phyloP scores from a whole-genome alignment of 2,797 vertebrate species.

The Propithecus deckenii region DNA sequence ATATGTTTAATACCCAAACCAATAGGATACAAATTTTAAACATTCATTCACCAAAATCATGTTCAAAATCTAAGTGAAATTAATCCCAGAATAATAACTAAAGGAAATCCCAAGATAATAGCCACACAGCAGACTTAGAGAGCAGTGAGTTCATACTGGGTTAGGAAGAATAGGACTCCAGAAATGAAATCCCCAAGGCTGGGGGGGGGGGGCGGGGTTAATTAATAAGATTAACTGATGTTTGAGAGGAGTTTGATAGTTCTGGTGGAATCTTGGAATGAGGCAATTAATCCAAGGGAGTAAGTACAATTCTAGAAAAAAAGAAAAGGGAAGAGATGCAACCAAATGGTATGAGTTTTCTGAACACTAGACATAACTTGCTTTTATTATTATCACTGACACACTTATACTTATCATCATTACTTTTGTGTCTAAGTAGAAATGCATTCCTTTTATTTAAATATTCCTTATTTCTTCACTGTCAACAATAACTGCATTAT shows the following conservation, averaged over 20 bases:
- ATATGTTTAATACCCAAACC: background rate
- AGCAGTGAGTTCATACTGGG: background rate
- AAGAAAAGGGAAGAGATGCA: background rate
- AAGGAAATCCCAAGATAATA: background rate
- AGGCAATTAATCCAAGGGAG: background rate
- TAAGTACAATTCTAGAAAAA: background rate
- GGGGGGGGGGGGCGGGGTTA: background rate
- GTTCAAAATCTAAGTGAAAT: background rate
- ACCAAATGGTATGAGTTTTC: background rate
- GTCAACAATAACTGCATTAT: background rate
- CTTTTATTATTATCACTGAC: background rate
- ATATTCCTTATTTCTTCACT: background rate
- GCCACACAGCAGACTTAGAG: background rate
- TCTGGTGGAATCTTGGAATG: background rate
- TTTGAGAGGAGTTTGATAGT: background rate
- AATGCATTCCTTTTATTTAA: background rate
- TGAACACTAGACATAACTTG: background rate
- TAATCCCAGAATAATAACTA: background rate
- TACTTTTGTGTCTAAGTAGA: background rate
- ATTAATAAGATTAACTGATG: background rate
- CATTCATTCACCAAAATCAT: slow-evolving; percentile 9
- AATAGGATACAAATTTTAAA: background rate
- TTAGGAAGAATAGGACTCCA: background rate
- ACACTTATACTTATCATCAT: background rate
- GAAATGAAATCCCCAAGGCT: background rate